phyloP scores from a whole-genome alignment of 1,140 invertebrate genomes.

The Mylabris phalerata region DNA sequence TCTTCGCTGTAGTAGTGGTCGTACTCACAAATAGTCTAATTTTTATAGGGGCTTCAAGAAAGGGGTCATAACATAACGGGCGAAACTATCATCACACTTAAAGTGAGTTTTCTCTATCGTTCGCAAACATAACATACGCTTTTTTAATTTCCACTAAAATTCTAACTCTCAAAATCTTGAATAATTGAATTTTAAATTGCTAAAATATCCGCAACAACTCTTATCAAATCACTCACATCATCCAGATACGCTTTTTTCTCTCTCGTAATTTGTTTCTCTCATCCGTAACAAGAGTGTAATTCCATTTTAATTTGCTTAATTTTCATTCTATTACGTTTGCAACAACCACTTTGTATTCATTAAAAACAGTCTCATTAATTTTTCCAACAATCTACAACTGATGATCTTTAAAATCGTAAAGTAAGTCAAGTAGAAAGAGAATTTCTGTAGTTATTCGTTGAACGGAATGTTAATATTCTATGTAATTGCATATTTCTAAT shows the following conservation, averaged over 20 bases:
- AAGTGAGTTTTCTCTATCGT: conserved; percentile 61
- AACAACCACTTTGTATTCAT: conserved; percentile 5
- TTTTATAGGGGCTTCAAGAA: conserved; percentile 74
- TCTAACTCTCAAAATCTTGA: background rate
- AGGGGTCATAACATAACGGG: conserved; percentile 82
- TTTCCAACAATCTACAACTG: conserved; percentile 8
- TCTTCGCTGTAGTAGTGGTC: conserved; percentile 21
- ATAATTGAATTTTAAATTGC: background rate
- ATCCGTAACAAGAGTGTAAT: too few species aligned
- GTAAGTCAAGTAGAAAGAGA: conserved; percentile 4
- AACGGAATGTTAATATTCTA: background rate
- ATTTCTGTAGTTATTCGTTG: conserved; percentile 6
- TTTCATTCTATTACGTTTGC: conserved; percentile 1
- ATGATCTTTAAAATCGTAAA: conserved; percentile 9
- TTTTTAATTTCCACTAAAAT: background rate
- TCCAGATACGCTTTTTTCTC: too few species aligned
- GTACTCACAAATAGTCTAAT: conserved; percentile 45
- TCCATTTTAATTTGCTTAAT: too few species aligned
- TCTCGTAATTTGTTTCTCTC: too few species aligned
- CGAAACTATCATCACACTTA: conserved; percentile 80
- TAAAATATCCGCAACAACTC: too few species aligned
- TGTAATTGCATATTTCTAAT: background rate
- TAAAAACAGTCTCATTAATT: conserved; percentile 12
- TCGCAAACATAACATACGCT: background rate
- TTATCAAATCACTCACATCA: too few species aligned